Evolutionary conservation across 2,888 invertebrate species (phyloP).

Genomic region (Macropis europaea): DNA sequence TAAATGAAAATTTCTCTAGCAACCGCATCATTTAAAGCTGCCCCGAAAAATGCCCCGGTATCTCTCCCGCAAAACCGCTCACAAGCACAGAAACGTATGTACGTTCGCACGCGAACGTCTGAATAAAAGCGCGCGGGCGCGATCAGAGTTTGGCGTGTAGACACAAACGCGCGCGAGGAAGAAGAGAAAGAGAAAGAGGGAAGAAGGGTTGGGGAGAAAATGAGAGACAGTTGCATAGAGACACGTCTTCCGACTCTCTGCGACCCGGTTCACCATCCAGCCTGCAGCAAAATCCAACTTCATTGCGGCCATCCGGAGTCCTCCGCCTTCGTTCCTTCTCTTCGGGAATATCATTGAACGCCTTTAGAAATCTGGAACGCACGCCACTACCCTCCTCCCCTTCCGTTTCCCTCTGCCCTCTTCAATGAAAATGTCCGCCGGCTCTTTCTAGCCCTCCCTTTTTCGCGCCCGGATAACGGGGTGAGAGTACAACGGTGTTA

Average conservation of each 20-base stretch:
- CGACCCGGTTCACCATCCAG: slow-evolving; percentile 63
- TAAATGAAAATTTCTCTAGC: too few species aligned
- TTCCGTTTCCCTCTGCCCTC: slow-evolving; percentile 5
- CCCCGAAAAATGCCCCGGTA: too few species aligned
- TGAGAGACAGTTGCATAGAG: slow-evolving; percentile 57
- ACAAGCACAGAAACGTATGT: background rate
- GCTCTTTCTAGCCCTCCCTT: background rate
- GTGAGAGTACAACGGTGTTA: slow-evolving; percentile 29
- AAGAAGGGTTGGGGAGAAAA: slow-evolving; percentile 41
- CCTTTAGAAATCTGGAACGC: slow-evolving; percentile 66
- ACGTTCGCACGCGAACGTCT: background rate
- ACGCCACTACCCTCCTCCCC: slow-evolving; percentile 38
- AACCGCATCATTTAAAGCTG: too few species aligned
- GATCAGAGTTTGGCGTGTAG: slow-evolving; percentile 12
- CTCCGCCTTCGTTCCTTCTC: slow-evolving; percentile 59
- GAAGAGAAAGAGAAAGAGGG: slow-evolving; percentile 6
- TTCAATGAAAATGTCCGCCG: too few species aligned
- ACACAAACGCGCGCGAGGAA: slow-evolving; percentile 20
- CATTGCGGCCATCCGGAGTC: slow-evolving; percentile 66
- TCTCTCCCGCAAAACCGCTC: background rate
- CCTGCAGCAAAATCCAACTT: slow-evolving; percentile 69
- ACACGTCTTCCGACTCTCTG: slow-evolving; percentile 55
- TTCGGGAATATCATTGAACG: slow-evolving; percentile 69
- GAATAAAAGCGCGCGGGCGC: slow-evolving; percentile 18
- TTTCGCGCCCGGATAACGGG: background rate